phyloP scores from a whole-genome alignment of 2,113 vertebrate species.

The Aviceda subcristata region DNA sequence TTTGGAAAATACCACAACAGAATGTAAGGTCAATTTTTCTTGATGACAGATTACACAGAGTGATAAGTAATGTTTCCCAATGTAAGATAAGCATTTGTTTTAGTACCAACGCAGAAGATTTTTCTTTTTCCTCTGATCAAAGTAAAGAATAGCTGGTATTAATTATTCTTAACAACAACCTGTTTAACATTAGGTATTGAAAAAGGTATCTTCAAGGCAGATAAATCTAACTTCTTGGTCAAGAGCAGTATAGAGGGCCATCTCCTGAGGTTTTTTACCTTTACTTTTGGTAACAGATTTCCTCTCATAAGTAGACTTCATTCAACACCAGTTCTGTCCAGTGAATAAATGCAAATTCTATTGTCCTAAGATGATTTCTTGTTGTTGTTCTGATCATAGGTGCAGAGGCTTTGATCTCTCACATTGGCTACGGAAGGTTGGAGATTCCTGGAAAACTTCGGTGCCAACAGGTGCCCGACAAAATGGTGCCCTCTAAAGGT shows the following conservation, averaged over 20 bases:
- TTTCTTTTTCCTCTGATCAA: background rate
- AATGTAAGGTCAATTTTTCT: background rate
- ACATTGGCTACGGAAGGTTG: background rate
- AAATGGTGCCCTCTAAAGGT: background rate
- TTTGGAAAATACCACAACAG: background rate
- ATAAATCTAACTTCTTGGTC: background rate
- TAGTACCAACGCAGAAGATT: background rate
- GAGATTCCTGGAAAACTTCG: background rate
- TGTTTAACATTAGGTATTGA: background rate
- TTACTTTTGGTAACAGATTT: background rate
- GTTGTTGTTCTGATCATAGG: too few relatives aligned
- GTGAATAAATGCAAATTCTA: background rate
- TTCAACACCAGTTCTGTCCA: background rate
- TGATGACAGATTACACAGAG: background rate
- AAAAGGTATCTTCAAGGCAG: background rate
- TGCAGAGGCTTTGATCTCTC: background rate
- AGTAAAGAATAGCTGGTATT: background rate
- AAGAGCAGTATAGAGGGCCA: background rate
- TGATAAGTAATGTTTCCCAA: background rate
- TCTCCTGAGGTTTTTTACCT: background rate
- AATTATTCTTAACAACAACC: background rate
- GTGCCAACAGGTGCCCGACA: background rate
- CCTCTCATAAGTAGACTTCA: background rate
- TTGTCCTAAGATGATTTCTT: background rate
- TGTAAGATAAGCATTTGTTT: background rate